phyloP scores from a whole-genome alignment of 1,140 invertebrate genomes.

The Caenorhabditis brenneri region DNA sequence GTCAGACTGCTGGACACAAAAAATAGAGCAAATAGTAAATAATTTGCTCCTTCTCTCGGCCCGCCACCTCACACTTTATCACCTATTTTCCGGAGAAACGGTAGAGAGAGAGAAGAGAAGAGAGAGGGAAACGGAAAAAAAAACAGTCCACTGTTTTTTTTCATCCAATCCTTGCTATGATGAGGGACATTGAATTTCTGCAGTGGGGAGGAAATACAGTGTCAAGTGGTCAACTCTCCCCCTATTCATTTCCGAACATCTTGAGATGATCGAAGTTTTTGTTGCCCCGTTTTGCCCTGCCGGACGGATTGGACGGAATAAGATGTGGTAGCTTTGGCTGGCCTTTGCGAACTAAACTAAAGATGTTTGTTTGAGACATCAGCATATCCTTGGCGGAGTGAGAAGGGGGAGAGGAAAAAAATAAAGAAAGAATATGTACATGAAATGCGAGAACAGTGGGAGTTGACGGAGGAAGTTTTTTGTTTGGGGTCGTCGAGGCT shows the following conservation, averaged over 20 bases:
- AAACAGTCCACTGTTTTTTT: too few species aligned
- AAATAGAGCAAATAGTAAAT: neutral
- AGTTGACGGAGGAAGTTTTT: neutral
- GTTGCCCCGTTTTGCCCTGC: neutral
- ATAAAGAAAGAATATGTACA: neutral
- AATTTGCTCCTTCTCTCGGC: too few species aligned
- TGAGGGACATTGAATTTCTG: neutral
- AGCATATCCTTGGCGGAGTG: neutral
- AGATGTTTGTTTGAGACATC: constrained; percentile 6
- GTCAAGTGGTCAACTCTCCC: constrained; percentile 12
- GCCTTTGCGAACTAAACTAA: too few species aligned
- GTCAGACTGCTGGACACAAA: neutral
- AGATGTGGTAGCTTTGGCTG: neutral
- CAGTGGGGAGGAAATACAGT: neutral
- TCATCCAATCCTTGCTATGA: too few species aligned
- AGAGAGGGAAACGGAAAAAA: too few species aligned
- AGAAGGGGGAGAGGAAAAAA: neutral
- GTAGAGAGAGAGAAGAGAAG: too few species aligned
- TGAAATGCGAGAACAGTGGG: constrained; percentile 5
- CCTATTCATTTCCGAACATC: constrained; percentile 36
- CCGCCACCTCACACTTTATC: too few species aligned
- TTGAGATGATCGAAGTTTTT: neutral
- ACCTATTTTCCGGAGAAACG: neutral
- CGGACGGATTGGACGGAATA: too few species aligned
- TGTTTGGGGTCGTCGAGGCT: neutral